Percentiles rank a stretch among this genome's conserved stretches.
phyloP scores from a whole-genome alignment of 1,140 invertebrate genomes.

The Lysiphlebus fabarum region DNA sequence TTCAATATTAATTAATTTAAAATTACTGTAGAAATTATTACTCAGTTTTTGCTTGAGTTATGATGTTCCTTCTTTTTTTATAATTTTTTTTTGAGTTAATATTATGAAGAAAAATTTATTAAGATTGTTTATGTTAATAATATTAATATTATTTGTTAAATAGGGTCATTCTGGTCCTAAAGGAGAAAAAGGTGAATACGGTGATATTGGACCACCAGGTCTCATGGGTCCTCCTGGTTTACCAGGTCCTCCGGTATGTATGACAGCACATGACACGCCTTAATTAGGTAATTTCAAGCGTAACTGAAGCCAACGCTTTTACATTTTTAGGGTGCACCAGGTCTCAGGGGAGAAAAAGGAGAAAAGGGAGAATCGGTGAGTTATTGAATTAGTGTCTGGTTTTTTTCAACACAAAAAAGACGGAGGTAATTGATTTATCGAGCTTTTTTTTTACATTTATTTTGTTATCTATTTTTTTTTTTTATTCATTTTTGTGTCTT shows the following conservation, averaged over 20 bases:
- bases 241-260: constrained; percentile 70
- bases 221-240: constrained; percentile 81
- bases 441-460: constrained; percentile 11
- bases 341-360: constrained; percentile 83
- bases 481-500: not conserved
- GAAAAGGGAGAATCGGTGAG: constrained; percentile 90
- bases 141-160: constrained; percentile 24
- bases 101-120: not conserved
- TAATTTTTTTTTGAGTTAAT: not conserved
- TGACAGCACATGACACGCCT: constrained; percentile 17
- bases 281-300: constrained; percentile 16
- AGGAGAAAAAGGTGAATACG: constrained; percentile 86
- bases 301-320: constrained; percentile 9
- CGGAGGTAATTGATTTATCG: constrained; percentile 11
- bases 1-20: not conserved
- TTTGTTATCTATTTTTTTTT: constrained; percentile 20
- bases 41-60: not conserved
- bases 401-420: not conserved
- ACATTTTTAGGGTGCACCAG: constrained; percentile 81
- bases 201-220: constrained; percentile 86
- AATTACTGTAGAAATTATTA: not conserved
- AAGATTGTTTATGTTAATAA: not conserved
- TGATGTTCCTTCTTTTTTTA: not conserved
- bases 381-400: constrained; percentile 31
- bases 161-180: constrained; percentile 78